A percentile compares a stretch with the other conserved stretches of the same genome.
Evolutionary conservation across 2,888 invertebrate species (phyloP).

Genomic region (Amiota communis): DNA sequence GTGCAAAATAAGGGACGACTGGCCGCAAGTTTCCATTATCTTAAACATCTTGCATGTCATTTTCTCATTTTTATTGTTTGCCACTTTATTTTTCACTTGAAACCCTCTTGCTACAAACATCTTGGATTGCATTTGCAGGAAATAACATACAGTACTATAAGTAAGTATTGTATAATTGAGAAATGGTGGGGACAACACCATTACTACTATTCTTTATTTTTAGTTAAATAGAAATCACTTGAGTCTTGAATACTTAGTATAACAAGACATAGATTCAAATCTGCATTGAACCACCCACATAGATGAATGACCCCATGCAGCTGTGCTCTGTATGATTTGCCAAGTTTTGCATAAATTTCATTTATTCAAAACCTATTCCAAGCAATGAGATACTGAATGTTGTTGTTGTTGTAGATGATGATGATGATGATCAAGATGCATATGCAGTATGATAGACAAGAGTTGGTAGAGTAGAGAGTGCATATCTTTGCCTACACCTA

Average conservation of each 20-base stretch:
- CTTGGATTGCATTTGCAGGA: no score
- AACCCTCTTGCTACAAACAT: no score
- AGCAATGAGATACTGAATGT: neutral
- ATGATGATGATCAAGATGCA: no score
- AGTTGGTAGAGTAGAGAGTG: neutral
- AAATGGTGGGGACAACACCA: no score
- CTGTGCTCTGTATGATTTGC: neutral
- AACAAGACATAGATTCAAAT: neutral
- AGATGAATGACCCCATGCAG: neutral
- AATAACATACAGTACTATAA: no score
- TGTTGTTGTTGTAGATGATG: no score
- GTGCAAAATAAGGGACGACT: neutral
- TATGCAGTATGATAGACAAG: no score
- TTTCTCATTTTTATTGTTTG: constrained; percentile 25
- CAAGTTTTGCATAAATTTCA: constrained; percentile 16
- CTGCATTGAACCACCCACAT: constrained; percentile 9
- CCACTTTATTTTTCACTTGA: constrained; percentile 18
- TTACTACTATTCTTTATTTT: no score
- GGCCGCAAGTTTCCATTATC: constrained; percentile 14
- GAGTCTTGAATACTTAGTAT: neutral
- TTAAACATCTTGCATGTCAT: neutral
- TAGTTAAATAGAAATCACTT: neutral
- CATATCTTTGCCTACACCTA: constrained; percentile 8
- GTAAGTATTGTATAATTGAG: no score
- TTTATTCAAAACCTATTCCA: constrained; percentile 3